A percentile compares a stretch with the other conserved stretches of the same genome.
Conservation (phyloP, 2,888 invertebrate genomes). For the Tenthredo amoena region DNA sequence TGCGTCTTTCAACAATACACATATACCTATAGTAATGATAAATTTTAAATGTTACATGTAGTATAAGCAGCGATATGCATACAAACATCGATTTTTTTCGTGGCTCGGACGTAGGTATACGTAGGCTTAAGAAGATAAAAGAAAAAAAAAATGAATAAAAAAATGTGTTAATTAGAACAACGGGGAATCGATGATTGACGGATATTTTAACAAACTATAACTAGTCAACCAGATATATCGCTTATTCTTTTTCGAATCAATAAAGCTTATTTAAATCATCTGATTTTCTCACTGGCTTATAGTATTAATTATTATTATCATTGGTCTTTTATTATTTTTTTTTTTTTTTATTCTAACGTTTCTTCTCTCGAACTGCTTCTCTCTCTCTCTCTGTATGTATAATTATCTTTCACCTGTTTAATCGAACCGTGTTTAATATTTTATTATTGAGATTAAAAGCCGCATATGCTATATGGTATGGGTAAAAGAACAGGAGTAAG, state of each 20-base stretch:
- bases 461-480: neutral
- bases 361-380: too few relatives aligned
- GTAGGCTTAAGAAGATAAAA: neutral
- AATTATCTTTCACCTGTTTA: neutral
- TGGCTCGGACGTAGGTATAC: neutral
- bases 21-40: neutral
- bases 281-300: neutral
- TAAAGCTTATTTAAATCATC: neutral
- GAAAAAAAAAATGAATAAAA: neutral
- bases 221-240: conserved; percentile 2
- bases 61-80: neutral
- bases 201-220: conserved; percentile 1
- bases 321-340: neutral
- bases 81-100: neutral
- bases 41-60: neutral
- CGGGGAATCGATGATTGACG: neutral
- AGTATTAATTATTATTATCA: neutral
- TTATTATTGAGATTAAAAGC: neutral
- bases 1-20: neutral
- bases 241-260: conserved; percentile 2
- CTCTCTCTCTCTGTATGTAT: neutral
- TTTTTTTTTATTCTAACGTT: too few relatives aligned
- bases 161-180: neutral
- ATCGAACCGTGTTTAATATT: neutral
- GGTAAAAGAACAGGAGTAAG: neutral